Percentiles rank a stretch among this genome's conserved stretches.
Conservation (phyloP, 1,140 invertebrate species). For the Apolygus lucorum region DNA sequence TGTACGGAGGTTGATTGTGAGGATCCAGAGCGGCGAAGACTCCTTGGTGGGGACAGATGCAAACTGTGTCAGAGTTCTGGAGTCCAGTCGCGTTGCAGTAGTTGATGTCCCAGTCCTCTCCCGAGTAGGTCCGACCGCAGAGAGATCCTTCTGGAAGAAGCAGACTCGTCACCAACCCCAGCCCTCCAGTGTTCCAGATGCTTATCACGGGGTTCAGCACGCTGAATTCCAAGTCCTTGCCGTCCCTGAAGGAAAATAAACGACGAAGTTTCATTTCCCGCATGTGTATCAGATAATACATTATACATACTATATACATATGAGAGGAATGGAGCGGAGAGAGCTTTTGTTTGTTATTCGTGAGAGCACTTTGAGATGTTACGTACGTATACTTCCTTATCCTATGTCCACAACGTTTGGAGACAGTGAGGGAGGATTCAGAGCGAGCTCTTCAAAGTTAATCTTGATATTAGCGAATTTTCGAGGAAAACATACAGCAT, state of each 20-base stretch:
- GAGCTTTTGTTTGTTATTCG: no score
- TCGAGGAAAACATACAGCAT: no score
- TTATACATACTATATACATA: no score
- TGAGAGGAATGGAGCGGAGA: no score
- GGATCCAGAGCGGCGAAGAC: constrained; percentile 27
- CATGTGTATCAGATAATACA: no score
- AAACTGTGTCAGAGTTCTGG: constrained; percentile 31
- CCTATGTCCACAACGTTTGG: no score
- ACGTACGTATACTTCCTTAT: no score
- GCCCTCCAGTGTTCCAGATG: constrained; percentile 34
- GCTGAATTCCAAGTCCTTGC: constrained; percentile 54
- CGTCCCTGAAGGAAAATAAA: constrained; percentile 43
- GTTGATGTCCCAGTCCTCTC: constrained; percentile 42
- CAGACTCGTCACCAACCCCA: constrained; percentile 28
- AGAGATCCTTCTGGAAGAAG: constrained; percentile 38
- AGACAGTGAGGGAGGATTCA: no score
- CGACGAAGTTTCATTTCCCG: no score
- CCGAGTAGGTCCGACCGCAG: constrained; percentile 16
- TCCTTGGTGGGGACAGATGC: constrained; percentile 31
- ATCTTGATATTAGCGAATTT: no score
- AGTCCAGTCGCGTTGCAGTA: constrained; percentile 42
- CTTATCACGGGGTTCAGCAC: constrained; percentile 52
- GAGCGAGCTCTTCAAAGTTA: no score
- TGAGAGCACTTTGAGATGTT: no score
- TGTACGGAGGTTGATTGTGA: constrained; percentile 13